A percentile compares a stretch with the other conserved stretches of the same genome.
Evolutionary conservation across 2,888 invertebrate species (phyloP).

Genomic region (Rhamnusium bicolor): DNA sequence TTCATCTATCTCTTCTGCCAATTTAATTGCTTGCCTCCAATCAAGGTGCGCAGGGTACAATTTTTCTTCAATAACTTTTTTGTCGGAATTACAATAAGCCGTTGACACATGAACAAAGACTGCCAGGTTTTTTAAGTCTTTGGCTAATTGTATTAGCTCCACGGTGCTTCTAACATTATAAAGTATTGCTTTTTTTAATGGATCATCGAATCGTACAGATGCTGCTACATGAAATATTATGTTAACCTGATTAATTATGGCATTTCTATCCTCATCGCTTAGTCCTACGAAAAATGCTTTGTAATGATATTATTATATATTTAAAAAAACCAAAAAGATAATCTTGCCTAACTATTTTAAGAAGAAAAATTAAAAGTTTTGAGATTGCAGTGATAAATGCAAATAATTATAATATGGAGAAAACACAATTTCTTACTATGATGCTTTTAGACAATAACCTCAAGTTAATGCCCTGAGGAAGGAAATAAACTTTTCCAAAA

Average conservation of each 20-base stretch:
- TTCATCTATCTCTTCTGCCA: slow-evolving; percentile 77
- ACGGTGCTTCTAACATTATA: slow-evolving; percentile 79
- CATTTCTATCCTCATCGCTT: slow-evolving; percentile 71
- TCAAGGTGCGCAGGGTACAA: slow-evolving; percentile 81
- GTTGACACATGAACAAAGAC: slow-evolving; percentile 88
- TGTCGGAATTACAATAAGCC: slow-evolving; percentile 87
- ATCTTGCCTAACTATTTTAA: too few species aligned
- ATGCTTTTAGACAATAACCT: too few species aligned
- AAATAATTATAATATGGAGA: too few species aligned
- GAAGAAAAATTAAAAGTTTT: too few species aligned
- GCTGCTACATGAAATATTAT: slow-evolving; percentile 86
- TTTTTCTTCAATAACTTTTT: slow-evolving; percentile 80
- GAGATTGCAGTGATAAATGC: too few species aligned
- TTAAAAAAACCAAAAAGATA: too few species aligned
- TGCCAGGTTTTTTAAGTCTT: slow-evolving; percentile 71
- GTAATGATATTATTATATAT: too few species aligned
- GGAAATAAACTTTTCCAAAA: too few species aligned
- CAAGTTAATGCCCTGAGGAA: too few species aligned
- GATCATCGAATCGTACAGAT: slow-evolving; percentile 88
- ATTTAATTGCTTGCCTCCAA: slow-evolving; percentile 78
- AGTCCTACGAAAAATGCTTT: slow-evolving; percentile 68
- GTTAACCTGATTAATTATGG: slow-evolving; percentile 75
- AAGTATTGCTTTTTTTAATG: slow-evolving; percentile 77
- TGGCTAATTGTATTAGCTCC: slow-evolving; percentile 76
- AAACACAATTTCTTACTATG: too few species aligned